Evolutionary conservation across 2,113 vertebrate species (phyloP).

Genomic region (Manacus vitellinus): DNA sequence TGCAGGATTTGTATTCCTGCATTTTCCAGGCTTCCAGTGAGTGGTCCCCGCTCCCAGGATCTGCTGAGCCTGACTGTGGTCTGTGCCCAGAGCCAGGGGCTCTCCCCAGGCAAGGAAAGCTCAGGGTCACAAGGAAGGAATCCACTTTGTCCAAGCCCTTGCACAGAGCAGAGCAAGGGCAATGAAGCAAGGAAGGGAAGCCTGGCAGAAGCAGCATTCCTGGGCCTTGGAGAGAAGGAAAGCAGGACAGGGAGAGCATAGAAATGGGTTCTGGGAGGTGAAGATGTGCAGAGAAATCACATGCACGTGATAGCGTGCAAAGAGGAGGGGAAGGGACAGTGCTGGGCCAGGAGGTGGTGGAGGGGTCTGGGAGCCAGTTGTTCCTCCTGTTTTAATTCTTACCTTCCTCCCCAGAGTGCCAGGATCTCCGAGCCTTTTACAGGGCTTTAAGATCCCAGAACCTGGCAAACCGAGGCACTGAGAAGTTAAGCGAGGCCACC

Average conservation of each 20-base stretch:
- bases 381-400: not conserved
- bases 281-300: not conserved
- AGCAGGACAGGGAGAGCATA: not conserved
- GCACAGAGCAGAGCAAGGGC: not conserved
- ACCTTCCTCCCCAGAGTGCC: not conserved
- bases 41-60: not conserved
- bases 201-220: not conserved
- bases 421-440: not conserved
- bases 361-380: not conserved
- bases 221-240: not conserved
- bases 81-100: not conserved
- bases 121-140: not conserved
- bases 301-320: rapidly evolving
- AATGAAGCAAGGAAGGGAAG: not conserved
- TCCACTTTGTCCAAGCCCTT: not conserved
- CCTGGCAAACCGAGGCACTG: conserved; percentile 17
- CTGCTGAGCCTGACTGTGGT: not conserved
- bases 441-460: not conserved
- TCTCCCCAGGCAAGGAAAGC: not conserved
- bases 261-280: not conserved
- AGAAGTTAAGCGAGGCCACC: conserved; percentile 30
- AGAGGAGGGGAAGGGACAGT: not conserved
- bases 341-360: not conserved
- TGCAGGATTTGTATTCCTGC: not conserved
- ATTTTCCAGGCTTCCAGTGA: not conserved